Conservation (phyloP, 2,888 invertebrate genomes). For the Oligia latruncula region DNA sequence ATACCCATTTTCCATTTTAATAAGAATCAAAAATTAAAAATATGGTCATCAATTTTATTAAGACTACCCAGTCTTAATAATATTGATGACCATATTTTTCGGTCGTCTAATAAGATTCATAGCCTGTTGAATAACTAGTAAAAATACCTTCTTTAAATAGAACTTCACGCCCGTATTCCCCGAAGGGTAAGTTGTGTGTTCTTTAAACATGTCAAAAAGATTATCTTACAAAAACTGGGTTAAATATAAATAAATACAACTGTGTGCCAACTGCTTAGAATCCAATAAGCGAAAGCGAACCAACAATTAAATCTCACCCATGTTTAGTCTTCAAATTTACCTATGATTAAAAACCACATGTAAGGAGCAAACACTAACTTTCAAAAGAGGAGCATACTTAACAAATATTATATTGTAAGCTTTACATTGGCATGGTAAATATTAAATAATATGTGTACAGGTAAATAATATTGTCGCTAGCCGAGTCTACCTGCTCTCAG, state of each 20-base stretch:
- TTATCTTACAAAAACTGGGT: constrained; percentile 6
- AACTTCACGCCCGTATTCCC: neutral
- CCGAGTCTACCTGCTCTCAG: constrained; percentile 85
- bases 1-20: no score
- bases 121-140: neutral
- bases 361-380: constrained; percentile 85
- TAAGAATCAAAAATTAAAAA: no score
- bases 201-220: neutral
- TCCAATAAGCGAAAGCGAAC: constrained; percentile 65
- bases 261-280: constrained; percentile 53
- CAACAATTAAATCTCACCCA: constrained; percentile 72
- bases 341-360: constrained; percentile 88
- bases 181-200: neutral
- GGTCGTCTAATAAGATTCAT: neutral
- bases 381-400: constrained; percentile 88
- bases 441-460: constrained; percentile 89
- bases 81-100: neutral
- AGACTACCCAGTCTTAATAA: no score
- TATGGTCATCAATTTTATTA: no score
- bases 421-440: constrained; percentile 88
- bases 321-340: constrained; percentile 86
- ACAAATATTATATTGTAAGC: constrained; percentile 90
- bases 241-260: constrained; percentile 25
- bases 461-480: constrained; percentile 88
- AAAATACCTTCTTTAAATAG: neutral